Conservation (phyloP, 2,113 vertebrate species). For the Myrmecophaga tridactyla region DNA sequence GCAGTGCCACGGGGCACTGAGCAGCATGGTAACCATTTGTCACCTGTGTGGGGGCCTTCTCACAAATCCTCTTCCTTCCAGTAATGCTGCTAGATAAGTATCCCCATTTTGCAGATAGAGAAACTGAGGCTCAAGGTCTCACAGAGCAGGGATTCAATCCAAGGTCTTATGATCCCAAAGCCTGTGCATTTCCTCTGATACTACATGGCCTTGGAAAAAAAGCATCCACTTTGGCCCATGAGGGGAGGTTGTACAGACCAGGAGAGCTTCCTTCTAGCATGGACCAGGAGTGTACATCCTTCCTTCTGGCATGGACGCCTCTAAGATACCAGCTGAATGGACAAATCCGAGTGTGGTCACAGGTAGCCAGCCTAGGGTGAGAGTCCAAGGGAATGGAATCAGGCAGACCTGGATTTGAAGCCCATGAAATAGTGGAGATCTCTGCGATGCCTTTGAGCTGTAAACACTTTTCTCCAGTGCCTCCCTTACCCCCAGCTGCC, state of each 20-base stretch:
- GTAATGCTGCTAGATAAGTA: not conserved
- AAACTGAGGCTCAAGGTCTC: not conserved
- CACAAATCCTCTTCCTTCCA: not conserved
- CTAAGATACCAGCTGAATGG: not conserved
- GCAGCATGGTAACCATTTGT: fast-evolving
- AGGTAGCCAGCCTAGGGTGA: not conserved
- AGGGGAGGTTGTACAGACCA: not conserved
- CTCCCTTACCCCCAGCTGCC: no score
- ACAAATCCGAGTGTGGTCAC: not conserved
- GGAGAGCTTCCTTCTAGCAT: not conserved
- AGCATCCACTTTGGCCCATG: no score
- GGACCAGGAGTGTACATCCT: not conserved
- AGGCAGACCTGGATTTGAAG: not conserved
- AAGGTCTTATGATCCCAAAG: not conserved
- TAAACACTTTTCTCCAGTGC: not conserved
- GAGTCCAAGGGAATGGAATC: not conserved
- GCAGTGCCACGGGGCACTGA: fast-evolving
- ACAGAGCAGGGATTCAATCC: not conserved
- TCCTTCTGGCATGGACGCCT: not conserved
- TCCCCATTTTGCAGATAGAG: not conserved
- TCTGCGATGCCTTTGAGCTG: not conserved
- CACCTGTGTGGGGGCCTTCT: not conserved
- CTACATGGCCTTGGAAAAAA: not conserved
- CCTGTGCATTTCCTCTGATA: not conserved
- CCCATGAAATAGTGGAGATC: not conserved